Evolutionary conservation across 2,797 vertebrate genomes (phyloP).

Genomic region (Chaetophractus vellerosus): DNA sequence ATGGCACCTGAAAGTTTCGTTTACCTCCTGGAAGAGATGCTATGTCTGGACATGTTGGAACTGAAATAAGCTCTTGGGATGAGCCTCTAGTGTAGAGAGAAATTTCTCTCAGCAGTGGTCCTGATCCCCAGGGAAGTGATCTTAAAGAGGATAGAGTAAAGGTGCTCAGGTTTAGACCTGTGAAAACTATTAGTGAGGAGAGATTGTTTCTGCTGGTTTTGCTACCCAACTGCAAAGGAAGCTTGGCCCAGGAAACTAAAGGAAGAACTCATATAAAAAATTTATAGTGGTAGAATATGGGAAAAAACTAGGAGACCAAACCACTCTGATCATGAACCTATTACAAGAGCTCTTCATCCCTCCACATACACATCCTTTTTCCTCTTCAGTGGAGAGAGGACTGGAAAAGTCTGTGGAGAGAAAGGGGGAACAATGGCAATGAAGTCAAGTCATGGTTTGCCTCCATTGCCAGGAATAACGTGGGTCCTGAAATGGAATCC

Average conservation of each 20-base stretch:
- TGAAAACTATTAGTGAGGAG: background rate
- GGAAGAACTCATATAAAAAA: background rate
- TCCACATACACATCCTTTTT: background rate
- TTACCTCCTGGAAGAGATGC: background rate
- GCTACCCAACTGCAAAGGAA: background rate
- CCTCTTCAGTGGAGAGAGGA: background rate
- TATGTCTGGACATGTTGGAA: background rate
- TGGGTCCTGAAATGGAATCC: background rate
- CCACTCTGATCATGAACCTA: background rate
- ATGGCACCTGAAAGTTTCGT: background rate
- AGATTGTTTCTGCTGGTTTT: background rate
- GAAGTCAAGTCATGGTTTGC: background rate
- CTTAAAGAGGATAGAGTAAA: background rate
- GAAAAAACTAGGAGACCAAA: background rate
- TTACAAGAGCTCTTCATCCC: background rate
- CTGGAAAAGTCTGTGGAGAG: background rate
- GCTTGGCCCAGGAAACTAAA: background rate
- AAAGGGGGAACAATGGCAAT: background rate
- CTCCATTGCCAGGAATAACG: background rate
- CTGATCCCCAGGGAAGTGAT: background rate
- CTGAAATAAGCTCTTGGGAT: background rate
- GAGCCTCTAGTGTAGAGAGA: background rate
- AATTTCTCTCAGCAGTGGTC: background rate
- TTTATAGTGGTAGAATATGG: background rate
- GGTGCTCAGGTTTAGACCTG: background rate